Percentiles rank a stretch among this genome's conserved stretches.
phyloP scores from a whole-genome alignment of 2,113 vertebrate species.

The Rallus limicola region DNA sequence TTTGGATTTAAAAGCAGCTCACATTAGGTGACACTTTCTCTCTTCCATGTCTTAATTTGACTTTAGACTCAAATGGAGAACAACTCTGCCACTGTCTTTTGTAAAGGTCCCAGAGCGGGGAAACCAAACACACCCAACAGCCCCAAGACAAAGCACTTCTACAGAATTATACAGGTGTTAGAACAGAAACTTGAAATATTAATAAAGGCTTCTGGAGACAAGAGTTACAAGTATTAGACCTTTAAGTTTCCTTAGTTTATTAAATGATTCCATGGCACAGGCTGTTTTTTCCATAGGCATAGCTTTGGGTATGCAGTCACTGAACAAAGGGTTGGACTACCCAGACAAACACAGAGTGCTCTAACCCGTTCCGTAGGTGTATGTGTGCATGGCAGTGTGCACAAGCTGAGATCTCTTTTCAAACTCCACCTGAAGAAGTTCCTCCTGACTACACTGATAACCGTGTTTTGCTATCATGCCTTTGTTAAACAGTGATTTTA shows the following conservation, averaged over 20 bases:
- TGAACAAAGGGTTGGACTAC: neutral
- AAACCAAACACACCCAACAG: neutral
- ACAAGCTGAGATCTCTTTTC: neutral
- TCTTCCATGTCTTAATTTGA: neutral
- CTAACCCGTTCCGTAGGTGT: neutral
- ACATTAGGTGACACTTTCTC: neutral
- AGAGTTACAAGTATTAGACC: neutral
- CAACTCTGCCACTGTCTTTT: neutral
- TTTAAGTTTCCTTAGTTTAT: constrained; percentile 49
- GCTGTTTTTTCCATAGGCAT: neutral
- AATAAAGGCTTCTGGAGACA: constrained; percentile 51
- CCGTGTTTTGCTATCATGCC: neutral
- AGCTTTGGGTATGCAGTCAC: neutral
- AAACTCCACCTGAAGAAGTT: neutral
- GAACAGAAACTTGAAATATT: neutral
- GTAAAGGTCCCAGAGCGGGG: neutral
- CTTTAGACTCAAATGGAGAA: neutral
- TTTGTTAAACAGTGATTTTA: neutral
- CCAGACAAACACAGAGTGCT: neutral
- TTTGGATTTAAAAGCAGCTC: neutral
- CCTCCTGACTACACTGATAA: neutral
- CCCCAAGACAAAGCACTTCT: neutral
- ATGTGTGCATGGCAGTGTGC: neutral
- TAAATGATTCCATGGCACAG: neutral
- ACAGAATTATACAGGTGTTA: neutral